Percentiles rank a stretch among this genome's conserved stretches.
Conservation (phyloP, 2,113 vertebrate species). For the Amia ocellicauda region DNA sequence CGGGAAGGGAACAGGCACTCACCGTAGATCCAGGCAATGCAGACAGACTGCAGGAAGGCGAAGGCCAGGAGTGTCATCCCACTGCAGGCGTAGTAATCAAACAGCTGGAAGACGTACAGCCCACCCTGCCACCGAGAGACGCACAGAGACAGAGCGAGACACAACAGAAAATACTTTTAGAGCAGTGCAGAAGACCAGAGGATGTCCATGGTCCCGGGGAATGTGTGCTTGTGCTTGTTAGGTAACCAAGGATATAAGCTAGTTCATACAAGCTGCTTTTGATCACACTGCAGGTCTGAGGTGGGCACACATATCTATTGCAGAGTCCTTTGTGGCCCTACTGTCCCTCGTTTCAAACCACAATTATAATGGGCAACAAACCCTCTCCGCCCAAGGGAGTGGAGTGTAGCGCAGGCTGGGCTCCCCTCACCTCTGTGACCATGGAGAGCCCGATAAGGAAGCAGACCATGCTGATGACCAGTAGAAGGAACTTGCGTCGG, state of each 20-base stretch:
- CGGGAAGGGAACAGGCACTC: no score
- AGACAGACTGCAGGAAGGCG: slow-evolving; percentile 77
- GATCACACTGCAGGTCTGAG: no score
- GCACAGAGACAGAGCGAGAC: slow-evolving; percentile 6
- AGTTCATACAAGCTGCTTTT: no score
- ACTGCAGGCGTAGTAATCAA: slow-evolving; percentile 91
- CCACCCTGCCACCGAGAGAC: slow-evolving; percentile 70
- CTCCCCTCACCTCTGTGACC: slow-evolving; percentile 64
- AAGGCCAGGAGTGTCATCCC: slow-evolving; percentile 88
- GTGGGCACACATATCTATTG: no score
- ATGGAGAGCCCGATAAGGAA: slow-evolving; percentile 66
- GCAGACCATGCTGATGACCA: slow-evolving; percentile 48
- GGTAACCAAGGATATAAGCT: no score
- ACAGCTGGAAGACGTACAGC: slow-evolving; percentile 92
- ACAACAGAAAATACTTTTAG: no score
- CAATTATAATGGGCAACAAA: no score
- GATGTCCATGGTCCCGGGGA: no score
- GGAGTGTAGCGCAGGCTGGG: not conserved
- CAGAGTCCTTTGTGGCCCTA: no score
- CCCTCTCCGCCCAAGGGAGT: not conserved
- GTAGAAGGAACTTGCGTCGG: slow-evolving; percentile 65
- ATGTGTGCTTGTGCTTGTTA: no score
- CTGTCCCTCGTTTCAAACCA: no score
- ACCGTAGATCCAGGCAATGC: slow-evolving; percentile 92
- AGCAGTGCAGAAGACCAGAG: no score